phyloP scores from a whole-genome alignment of 1,140 invertebrate species.

The Teleogryllus occipitalis region DNA sequence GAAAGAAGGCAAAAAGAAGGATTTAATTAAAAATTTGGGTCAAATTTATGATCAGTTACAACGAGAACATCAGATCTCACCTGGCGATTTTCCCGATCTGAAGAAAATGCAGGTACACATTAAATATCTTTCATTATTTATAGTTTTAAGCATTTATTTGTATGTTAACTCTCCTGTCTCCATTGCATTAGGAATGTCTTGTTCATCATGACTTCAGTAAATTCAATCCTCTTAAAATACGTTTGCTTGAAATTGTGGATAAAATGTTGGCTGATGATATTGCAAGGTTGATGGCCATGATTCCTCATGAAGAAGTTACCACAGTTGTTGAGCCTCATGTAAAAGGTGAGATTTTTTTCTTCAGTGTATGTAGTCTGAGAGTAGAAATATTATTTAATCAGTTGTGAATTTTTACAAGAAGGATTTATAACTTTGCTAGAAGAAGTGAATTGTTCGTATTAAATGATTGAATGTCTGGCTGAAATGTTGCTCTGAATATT shows the following conservation, averaged over 20 bases:
- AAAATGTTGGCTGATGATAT: constrained; percentile 95
- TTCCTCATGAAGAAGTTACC: constrained; percentile 75
- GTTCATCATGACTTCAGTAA: constrained; percentile 93
- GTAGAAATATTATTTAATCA: too few relatives aligned
- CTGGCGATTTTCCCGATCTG: constrained; percentile 92
- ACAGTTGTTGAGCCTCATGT: constrained; percentile 19
- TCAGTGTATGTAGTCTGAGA: not conserved
- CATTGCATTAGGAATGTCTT: constrained; percentile 45
- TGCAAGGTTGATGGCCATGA: constrained; percentile 87
- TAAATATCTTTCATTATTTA: too few relatives aligned
- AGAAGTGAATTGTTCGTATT: not conserved
- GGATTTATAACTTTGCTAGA: not conserved
- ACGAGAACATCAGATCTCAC: constrained; percentile 83
- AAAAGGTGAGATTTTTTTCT: not conserved
- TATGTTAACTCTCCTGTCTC: not conserved
- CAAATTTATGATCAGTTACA: constrained; percentile 82
- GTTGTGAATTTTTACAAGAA: too few relatives aligned
- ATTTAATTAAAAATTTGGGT: constrained; percentile 88
- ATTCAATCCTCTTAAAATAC: constrained; percentile 85
- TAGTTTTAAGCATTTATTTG: too few relatives aligned
- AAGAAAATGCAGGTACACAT: constrained; percentile 81
- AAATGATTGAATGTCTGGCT: not conserved
- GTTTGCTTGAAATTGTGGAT: constrained; percentile 90
- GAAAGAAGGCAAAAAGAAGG: constrained; percentile 82
- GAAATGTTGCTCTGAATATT: too few relatives aligned